phyloP scores from a whole-genome alignment of 2,113 vertebrate species.

The Pygoscelis adeliae region DNA sequence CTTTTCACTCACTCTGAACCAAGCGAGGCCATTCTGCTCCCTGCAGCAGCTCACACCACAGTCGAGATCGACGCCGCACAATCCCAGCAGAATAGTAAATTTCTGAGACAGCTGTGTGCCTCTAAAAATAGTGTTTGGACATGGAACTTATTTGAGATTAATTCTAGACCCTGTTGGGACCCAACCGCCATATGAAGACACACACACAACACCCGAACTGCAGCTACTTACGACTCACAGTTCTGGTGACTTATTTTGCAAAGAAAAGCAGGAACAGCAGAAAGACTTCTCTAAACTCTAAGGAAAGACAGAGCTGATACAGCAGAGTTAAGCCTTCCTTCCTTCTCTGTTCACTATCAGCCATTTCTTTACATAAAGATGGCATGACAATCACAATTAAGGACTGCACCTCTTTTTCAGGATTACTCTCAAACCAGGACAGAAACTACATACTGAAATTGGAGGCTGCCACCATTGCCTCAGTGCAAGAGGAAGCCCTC shows the following conservation, averaged over 20 bases:
- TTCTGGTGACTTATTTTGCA: background rate
- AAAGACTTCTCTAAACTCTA: background rate
- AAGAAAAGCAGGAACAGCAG: background rate
- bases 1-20: background rate
- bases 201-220: background rate
- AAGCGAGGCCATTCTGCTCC: background rate
- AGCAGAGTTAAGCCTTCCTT: background rate
- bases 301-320: background rate
- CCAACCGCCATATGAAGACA: background rate
- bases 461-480: background rate
- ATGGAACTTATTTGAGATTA: conserved; percentile 11
- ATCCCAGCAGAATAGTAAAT: background rate
- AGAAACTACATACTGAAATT: background rate
- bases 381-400: background rate
- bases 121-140: background rate
- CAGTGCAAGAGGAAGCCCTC: background rate
- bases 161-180: conserved; percentile 2
- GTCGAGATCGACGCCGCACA: background rate
- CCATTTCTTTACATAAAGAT: background rate
- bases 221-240: background rate
- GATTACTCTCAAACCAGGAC: background rate
- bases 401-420: background rate
- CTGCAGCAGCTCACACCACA: background rate
- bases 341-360: background rate
- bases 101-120: background rate